Base-by-base conservation (phyloP, 2,797 vertebrate species). In the Schizopygopsis pylzovi region DNA sequence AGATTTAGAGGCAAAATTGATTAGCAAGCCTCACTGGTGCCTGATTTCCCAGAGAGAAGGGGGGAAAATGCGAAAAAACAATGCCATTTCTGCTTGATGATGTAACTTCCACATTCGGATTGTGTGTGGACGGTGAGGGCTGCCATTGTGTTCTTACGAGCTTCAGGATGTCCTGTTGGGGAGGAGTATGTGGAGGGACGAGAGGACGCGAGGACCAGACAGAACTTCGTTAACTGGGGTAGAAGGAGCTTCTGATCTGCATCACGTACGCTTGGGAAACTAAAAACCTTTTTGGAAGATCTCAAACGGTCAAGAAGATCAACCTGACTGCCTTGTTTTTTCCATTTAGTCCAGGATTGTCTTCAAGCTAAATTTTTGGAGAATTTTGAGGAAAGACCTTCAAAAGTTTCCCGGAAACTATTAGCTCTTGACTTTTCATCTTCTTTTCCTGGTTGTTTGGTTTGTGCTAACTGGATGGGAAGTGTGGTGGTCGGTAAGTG, bases 101-200 rank as follows among this genome's bases (percentile, higher is more conserved):
- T 95, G 95, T 94, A 95, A 95, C 94, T 95, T 95, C 95, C 94
- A 93, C 88, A 87, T 92, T 94, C 90, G 92, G 92, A 93, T 91
- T 91, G 83, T 90, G 91, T 92, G 92, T 92, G 87, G 93, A 91
- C 92, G 92, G 92, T 90, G 92, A 95, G 94, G 93, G 92, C 92
- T 93, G 93, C 96, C 96, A 98, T 98, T 98, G 97, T 99, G 94
- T 96, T 98, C 96, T 95, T 96, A 94, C 95, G 93, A 94, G 95
- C 92, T 95, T 94, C 98, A 99, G 98, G 98, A 99, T 99, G 97
- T 99, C 98, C 98, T 99, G 98, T 95, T 92, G 91, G 92, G 91
- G 87, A 86, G 59, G 91, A 79, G 86, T 47, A 70, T 80, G 37
- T 56, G 59, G 59, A 83, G 75, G 41, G 81, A 65, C 89, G 91